Base-by-base conservation (phyloP, 1,140 invertebrate species). In the Ridgeia piscesae region DNA sequence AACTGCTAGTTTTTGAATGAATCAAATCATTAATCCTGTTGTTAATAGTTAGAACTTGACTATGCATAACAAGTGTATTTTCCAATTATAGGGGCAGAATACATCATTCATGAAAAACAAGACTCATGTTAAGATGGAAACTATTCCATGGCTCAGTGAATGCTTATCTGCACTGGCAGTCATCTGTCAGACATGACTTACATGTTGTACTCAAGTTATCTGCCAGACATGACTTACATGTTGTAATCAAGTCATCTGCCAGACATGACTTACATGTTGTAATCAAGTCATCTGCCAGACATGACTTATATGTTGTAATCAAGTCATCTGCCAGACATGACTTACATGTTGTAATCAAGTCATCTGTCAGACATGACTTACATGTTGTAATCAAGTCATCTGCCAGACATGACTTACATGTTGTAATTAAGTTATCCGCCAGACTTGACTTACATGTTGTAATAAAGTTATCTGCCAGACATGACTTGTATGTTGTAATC, bases 331-430 rank as follows among this genome's bases (percentile, higher is more conserved):
- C 91, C 33, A 14, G 58, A 92, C n/a, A 33, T 88, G 58, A 94
- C 94, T 94, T 94, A 95, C 95, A 95, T 95, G 94, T 96, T 96
- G 91, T 95, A 95, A 92, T 96, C 95, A 14, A 96, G 92, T 1
- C 92, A 93, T 9, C 91, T n/a, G n/a, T n/a, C 33, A 14, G 58
- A 92, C n/a, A 33, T 88, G 58, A 94, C 94, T 94, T 94, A 95
- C 95, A 95, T 95, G 94, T 96, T 96, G 91, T 95, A 95, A 92
- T 96, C 95, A 14, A 96, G 92, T 1, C 92, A 93, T 9, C n/a
- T n/a, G n/a, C 91, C 33, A 14, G 58, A 92, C n/a, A 33, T 88
- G 58, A 94, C 94, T 94, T 94, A 95, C 95, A 95, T 95, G 94
- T 96, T 96, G 91, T 95, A 95, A 92, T 96, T 95, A 14, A 96